Base-by-base conservation (phyloP, 92 coral and sea anemone species). In the Micromussa lordhowensis region DNA sequence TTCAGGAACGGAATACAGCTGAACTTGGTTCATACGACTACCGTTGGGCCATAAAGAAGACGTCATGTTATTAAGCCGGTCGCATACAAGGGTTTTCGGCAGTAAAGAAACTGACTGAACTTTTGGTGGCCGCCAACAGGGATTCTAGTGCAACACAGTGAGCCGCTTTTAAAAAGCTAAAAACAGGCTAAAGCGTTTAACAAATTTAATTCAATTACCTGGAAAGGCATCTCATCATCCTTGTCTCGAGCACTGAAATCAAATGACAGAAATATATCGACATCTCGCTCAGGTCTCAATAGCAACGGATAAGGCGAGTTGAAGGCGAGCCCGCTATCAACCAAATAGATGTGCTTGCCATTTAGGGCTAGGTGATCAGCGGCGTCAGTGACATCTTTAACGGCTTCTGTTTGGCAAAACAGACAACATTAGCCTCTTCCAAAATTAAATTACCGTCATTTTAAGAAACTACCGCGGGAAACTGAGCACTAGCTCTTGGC, bases 301-400 rank as follows among this genome's bases (percentile, higher is more conserved):
- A 95, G 29, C 21, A 91, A 69, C 8, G 96, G 98, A 54, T 82
- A 95, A 11, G 98, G 98, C 9, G 95, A 94, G 68, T 95, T 95
- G 82, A 95, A 94, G 40, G 88, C 92, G 19, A 95, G 90, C 29
- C 98, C 98, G 81, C 92, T 91, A 87, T 95, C 98, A 88, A 94
- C 96, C 68, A 95, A 76, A 31, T 89, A 91, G 55, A 92, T 90
- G 34, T 89, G 90, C 88, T 92, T 93, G 63, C 70, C 68, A 48
- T 79, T 92, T 4, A 86, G 31, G 32, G 92, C 68, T 66, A 79
- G 77, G 19, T 85, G 51, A 49, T 57, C 86, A 68, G 71, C 80
- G 16, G 83, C 63, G 24, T 83, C 54, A 54, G 84, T 77, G 15
- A 83, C 73, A 24, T 89, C 82, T 36, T 80, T 5, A 36, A 36